Evolutionary conservation across 2,888 invertebrate genomes (phyloP), one percentile per base, ranked within the genome.

Genomic region (Drosophila crucigera): DNA sequence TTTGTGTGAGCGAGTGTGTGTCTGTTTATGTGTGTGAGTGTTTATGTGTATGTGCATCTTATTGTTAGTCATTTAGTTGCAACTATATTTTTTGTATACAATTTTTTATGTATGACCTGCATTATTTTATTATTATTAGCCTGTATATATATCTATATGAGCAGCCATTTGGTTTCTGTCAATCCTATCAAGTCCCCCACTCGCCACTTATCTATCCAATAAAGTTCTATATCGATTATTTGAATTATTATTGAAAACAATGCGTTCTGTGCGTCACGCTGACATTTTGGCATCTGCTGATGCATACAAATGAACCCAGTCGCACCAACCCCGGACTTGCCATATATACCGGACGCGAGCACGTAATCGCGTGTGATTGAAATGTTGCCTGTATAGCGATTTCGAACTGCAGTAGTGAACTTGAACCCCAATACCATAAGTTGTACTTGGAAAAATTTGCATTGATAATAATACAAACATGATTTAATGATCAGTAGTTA

Each of bases 291-390:
- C 68, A 72, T 28, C 59, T 16, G 25, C 25, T 25, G 47, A 16
- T 83, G 83, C 83, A 83, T 83, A 80, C 89, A 80, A 83, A 83
- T 89, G 61, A 33, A 25, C 10, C n/a, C 16, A 7, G 28, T 43
- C 33, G 5, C 43, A 49, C 16, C 37, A 65, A 59, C 22, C 50
- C 53, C 50, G 19, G 6, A n/a, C 52, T 28, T 11, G 43, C 7
- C 55, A 41, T 41, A 66, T 25, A 33, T 22, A 33, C 52, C 61
- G 16, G 53, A 28, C 35, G 5, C 41, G 55, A 30, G 56, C 62
- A 80, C 71, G 78, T 78, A 70, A 70, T 59, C 47, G 60, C 47
- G 61, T 9, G 4, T 30, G 37, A n/a, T n/a, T n/a, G n/a, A n/a
- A n/a, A n/a, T n/a, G n/a, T n/a, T n/a, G 63, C 16, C 37, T 47